Conservation (phyloP, 2,888 invertebrate genomes). For the Taphrorychus bicolor region DNA sequence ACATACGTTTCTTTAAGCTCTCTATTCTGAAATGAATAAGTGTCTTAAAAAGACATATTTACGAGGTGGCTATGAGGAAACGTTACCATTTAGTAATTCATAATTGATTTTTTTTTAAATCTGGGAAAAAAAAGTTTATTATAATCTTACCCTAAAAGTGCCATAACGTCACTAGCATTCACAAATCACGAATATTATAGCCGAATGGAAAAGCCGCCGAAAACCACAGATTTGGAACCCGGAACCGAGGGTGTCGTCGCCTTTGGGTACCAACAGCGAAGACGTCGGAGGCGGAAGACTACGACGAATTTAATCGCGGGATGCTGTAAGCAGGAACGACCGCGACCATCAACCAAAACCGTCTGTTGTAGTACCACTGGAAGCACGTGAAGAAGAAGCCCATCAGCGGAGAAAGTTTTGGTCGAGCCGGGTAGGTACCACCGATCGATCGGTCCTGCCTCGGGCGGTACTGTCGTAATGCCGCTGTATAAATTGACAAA, state of each 20-base stretch:
- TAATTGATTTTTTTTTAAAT: too few species aligned
- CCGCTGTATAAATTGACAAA: neutral
- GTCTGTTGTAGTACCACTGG: constrained; percentile 13
- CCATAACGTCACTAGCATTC: constrained; percentile 4
- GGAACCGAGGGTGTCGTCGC: neutral
- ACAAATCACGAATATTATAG: neutral
- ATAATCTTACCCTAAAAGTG: constrained; percentile 20
- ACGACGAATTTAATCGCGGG: neutral
- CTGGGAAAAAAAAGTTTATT: too few species aligned
- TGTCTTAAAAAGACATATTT: neutral
- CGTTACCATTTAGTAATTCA: too few species aligned
- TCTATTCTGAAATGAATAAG: neutral
- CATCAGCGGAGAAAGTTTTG: constrained; percentile 37
- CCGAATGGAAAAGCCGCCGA: neutral
- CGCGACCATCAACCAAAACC: constrained; percentile 24
- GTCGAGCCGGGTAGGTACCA: constrained; percentile 1
- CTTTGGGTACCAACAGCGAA: neutral
- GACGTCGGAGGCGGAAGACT: neutral
- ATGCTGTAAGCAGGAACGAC: constrained; percentile 14
- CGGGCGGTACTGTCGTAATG: constrained; percentile 1
- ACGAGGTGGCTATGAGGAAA: neutral
- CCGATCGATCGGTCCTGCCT: constrained; percentile 9
- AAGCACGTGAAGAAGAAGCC: constrained; percentile 25
- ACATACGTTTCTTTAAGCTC: neutral
- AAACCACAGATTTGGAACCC: neutral